Percentiles rank a stretch among this genome's conserved stretches.
phyloP scores from a whole-genome alignment of 2,797 vertebrate species.

The Gymnocypris eckloni region DNA sequence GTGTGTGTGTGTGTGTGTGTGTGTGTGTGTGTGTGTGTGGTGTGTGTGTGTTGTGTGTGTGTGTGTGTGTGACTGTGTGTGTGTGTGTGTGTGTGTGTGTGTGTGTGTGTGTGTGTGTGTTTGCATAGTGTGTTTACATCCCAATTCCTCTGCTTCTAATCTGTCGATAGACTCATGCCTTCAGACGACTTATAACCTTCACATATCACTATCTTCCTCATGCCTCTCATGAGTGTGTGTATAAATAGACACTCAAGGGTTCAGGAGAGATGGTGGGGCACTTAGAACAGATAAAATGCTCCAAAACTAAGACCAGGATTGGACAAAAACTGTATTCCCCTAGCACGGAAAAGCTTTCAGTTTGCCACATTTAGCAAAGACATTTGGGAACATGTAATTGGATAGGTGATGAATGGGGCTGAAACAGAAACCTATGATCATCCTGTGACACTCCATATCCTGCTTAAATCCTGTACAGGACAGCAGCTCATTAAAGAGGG shows the following conservation, averaged over 20 bases:
- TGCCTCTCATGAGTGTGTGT: conserved; percentile 18
- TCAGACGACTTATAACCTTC: not conserved
- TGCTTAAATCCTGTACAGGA: conserved; percentile 1
- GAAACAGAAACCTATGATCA: not conserved
- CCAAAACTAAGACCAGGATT: not conserved
- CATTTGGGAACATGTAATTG: not conserved
- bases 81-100: no score
- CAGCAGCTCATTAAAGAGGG: conserved; percentile 10
- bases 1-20: not conserved
- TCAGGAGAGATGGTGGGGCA: not conserved
- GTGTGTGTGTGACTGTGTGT: not conserved
- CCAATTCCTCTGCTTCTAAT: not conserved
- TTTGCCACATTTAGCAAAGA: not conserved
- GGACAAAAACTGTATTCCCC: conserved; percentile 1
- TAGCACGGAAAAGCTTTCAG: conserved; percentile 2
- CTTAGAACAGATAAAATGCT: conserved; percentile 18
- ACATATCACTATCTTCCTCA: conserved; percentile 30
- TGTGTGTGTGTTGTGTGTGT: not conserved
- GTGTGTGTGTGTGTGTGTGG: not conserved
- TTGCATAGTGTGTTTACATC: not conserved
- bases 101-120: not conserved
- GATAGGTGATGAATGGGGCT: not conserved
- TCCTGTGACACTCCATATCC: not conserved
- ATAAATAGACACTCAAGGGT: conserved; percentile 34
- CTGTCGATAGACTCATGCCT: not conserved